These are phyloP conservation scores for Tenthredo amoena DNA, from an alignment of 2,888 invertebrate genomes.

Conservation along the genomic window DNA sequence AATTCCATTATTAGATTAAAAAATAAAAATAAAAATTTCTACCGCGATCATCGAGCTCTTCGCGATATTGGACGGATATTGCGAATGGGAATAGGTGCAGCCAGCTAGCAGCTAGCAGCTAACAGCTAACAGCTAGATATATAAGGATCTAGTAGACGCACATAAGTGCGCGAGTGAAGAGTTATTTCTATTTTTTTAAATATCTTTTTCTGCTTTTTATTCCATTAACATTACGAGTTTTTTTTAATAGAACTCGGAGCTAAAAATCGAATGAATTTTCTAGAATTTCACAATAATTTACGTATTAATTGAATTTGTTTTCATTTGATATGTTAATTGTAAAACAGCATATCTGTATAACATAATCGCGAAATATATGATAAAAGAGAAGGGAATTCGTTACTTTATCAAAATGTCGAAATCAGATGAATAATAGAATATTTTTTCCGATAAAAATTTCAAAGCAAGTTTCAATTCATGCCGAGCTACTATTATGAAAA, in stretches of 20 bases:
- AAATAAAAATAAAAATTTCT: neutral
- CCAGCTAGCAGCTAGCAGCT: neutral
- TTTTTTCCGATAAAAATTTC: neutral
- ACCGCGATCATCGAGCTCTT: neutral
- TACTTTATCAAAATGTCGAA: neutral
- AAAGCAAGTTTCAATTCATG: neutral
- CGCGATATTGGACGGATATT: conserved; percentile 23
- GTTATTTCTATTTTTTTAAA: neutral
- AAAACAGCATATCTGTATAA: neutral
- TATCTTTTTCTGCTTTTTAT: neutral
- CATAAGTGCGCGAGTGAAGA: neutral
- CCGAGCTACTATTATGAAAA: neutral
- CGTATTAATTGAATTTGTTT: neutral
- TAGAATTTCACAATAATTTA: neutral
- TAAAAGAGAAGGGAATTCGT: neutral
- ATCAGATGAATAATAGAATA: neutral
- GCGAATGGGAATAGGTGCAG: neutral
- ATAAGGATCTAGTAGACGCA: neutral
- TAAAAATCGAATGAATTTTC: neutral
- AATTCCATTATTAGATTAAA: conserved; percentile 36
- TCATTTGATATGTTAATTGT: neutral
- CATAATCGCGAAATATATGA: neutral
- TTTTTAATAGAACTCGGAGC: neutral
- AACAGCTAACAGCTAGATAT: neutral
- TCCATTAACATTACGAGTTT: neutral